A percentile compares a stretch with the other conserved stretches of the same genome.
phyloP scores from a whole-genome alignment of 1,140 invertebrate species.

The Sesamia nonagrioides region DNA sequence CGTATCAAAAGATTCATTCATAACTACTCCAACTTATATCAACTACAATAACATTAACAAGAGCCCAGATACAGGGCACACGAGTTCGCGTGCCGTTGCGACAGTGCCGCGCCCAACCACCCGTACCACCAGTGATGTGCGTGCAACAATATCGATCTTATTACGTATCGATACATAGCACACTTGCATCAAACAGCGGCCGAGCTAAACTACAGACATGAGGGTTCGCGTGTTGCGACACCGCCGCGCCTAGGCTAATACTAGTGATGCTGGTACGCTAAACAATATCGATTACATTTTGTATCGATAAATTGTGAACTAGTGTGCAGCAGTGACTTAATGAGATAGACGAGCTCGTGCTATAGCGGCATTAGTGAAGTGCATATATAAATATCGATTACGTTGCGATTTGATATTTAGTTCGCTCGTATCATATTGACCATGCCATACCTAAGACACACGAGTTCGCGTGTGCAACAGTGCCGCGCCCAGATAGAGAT shows the following conservation, averaged over 20 bases:
- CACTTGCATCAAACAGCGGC: conserved; percentile 21
- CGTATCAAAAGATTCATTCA: no score
- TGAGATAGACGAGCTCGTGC: neutral
- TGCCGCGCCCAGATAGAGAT: conserved; percentile 78
- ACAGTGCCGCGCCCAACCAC: conserved; percentile 37
- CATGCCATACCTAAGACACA: conserved; percentile 39
- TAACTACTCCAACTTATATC: neutral
- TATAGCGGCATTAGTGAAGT: conserved; percentile 29
- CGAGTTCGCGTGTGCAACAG: conserved; percentile 78
- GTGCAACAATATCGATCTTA: conserved; percentile 62
- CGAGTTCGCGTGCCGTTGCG: conserved; percentile 47
- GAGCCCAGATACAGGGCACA: conserved; percentile 41
- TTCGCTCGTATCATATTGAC: conserved; percentile 28
- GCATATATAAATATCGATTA: conserved; percentile 26
- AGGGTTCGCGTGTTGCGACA: conserved; percentile 26
- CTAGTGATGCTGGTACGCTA: conserved; percentile 29
- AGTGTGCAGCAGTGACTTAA: conserved; percentile 22
- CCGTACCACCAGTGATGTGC: conserved; percentile 70
- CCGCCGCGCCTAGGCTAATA: conserved; percentile 7
- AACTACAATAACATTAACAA: conserved; percentile 10
- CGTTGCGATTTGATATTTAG: conserved; percentile 58
- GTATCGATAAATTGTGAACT: conserved; percentile 32
- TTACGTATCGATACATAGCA: conserved; percentile 46
- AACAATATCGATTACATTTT: conserved; percentile 30
- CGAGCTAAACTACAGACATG: conserved; percentile 23